Conservation (phyloP, 2,113 vertebrate species). For the Corythoichthys haematopterus region DNA sequence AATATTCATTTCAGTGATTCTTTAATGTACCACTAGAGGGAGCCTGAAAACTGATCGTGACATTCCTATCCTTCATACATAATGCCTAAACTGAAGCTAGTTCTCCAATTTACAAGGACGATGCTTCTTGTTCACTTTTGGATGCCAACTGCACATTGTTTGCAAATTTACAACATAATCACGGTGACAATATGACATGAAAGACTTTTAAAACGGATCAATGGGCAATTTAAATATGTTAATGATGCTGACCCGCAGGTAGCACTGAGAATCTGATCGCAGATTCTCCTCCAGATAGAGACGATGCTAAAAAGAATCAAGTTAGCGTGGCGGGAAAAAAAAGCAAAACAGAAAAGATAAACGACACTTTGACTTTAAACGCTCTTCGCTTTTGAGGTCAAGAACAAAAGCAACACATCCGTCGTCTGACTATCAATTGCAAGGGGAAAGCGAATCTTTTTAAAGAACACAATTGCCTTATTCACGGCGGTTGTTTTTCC, state of each 20-base stretch:
- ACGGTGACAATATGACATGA: background rate
- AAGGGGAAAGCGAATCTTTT: slow-evolving; percentile 10
- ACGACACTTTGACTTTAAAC: background rate
- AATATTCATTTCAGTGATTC: too few species aligned
- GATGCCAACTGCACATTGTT: slow-evolving; percentile 5
- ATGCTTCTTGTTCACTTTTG: background rate
- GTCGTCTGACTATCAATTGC: slow-evolving; percentile 12
- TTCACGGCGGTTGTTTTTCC: background rate
- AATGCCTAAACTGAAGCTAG: too few species aligned
- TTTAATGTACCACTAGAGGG: too few species aligned
- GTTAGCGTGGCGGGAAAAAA: background rate
- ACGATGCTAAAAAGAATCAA: slow-evolving; percentile 21
- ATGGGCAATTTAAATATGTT: slow-evolving; percentile 27
- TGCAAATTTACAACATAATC: slow-evolving; percentile 16
- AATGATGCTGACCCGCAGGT: slow-evolving; percentile 34
- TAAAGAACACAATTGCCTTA: slow-evolving; percentile 24
- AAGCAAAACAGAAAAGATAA: background rate
- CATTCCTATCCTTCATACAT: too few species aligned
- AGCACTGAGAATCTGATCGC: slow-evolving; percentile 5
- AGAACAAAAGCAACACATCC: slow-evolving; percentile 12
- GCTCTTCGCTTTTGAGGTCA: slow-evolving; percentile 10
- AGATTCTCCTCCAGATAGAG: slow-evolving; percentile 21
- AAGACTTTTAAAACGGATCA: slow-evolving; percentile 23
- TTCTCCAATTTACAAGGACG: background rate
- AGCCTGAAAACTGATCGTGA: too few species aligned